These are phyloP conservation scores for Montipora efflorescens DNA, from an alignment of 64 coral and sea anemone species.

Conservation along the genomic window DNA sequence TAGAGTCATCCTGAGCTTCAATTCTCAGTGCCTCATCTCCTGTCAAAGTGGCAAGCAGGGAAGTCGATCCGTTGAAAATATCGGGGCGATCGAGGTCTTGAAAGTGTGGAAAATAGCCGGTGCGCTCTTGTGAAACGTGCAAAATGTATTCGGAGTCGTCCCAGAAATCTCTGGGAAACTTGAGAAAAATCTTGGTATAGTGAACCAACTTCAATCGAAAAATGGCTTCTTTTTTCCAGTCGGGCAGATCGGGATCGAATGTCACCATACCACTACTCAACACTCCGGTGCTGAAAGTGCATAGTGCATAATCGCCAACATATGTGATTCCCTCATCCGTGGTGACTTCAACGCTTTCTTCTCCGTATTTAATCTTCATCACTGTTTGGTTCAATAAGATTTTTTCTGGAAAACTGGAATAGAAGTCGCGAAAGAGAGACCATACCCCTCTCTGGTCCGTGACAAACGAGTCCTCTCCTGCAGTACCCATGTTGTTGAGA, in stretches of 20 bases:
- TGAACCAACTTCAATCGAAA: conserved; percentile 38
- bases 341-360: conserved; percentile 13
- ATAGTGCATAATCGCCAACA: conserved; percentile 71
- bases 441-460: conserved; percentile 49
- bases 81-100: conserved; percentile 43
- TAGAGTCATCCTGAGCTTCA: conserved; percentile 61
- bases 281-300: conserved; percentile 86
- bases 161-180: conserved; percentile 81
- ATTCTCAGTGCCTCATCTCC: conserved; percentile 59
- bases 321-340: conserved; percentile 56
- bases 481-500: background rate
- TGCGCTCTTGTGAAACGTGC: conserved; percentile 10
- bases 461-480: conserved; percentile 39
- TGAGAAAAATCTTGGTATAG: conserved; percentile 75
- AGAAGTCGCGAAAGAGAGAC: conserved; percentile 40
- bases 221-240: conserved; percentile 85
- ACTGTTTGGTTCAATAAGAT: conserved; percentile 63
- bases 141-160: conserved; percentile 72
- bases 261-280: conserved; percentile 42
- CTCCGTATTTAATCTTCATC: conserved; percentile 25
- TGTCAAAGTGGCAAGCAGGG: conserved; percentile 38
- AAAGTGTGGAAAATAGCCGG: conserved; percentile 49
- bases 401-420: conserved; percentile 50
- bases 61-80: conserved; percentile 47
- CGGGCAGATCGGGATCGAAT: conserved; percentile 68